Evolutionary conservation across 2,113 vertebrate genomes (phyloP), one percentile per base, ranked within the genome.

Genomic region (Microtus ochrogaster): DNA sequence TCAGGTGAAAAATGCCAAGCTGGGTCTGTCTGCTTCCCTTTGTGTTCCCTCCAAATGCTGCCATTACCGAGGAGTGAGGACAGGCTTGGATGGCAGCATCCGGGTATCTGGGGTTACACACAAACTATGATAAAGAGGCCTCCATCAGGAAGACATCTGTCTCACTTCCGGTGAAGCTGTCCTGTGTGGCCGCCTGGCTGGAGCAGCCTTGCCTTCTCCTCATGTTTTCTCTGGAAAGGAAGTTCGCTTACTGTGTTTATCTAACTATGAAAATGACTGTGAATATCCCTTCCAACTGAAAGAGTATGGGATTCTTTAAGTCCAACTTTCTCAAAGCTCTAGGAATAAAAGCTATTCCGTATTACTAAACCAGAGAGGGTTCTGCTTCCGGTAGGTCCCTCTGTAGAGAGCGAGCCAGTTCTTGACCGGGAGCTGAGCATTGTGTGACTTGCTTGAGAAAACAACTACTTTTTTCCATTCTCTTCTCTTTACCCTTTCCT

Each of bases 1-100:
- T 96, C 94, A 97, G 98, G 98, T 97, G 96, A 96, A 98, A 98
- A 98, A 98, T 72, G 85, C 82, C 97, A 89, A 83, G 44, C 91
- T 5, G 5, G 6, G 52, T 36, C 47, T 90, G 94, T 90, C 28
- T 0, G 21, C 91, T 83, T 97, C 92, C 17, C 95, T 93, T 97
- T 96, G 61, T 83, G 74, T 94, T 97, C 93, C 92, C 85, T 66
- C 74, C 74, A 89, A 94, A 86, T 44, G 30, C 95, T 84, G 95
- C 90, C 82, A 22, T 78, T 93, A 87, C 61, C 88, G 88, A 96
- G 91, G 85, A 97, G 55, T 70, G 47, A 76, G 10, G 26, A 96
- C 78, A 63, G 96, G 85, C 55, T 95, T 3, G 8, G 97, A 94
- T 86, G 41, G 79, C 95, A 97, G 94, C 3, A 44, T 52, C 94